Evolutionary conservation across 2,888 invertebrate species (phyloP).

Genomic region (Isoperla grammatica): DNA sequence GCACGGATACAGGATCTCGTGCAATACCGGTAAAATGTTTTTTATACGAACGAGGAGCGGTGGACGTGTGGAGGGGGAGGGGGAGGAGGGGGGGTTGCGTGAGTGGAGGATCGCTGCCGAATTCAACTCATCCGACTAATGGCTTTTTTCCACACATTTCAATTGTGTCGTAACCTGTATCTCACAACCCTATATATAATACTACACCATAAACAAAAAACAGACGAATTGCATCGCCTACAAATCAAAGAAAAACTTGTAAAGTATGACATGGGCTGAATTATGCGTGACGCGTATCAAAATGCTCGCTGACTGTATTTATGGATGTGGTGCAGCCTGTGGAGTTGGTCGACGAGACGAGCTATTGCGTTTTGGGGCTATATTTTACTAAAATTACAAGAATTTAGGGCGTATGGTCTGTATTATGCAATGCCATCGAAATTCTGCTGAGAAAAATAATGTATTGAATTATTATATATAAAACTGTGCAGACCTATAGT

Average conservation of each 20-base stretch:
- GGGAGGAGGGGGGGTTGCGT: slow-evolving; percentile 21
- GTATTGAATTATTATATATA: no score
- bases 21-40: not conserved
- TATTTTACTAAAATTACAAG: no score
- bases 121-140: slow-evolving; percentile 20
- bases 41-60: slow-evolving; percentile 24
- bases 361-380: no score
- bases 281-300: no score
- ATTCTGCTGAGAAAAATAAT: no score
- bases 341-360: no score
- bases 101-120: slow-evolving; percentile 28
- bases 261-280: no score
- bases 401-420: no score
- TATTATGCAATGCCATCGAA: no score
- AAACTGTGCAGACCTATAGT: no score
- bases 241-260: not conserved
- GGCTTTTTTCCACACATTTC: slow-evolving; percentile 12
- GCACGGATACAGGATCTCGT: not conserved
- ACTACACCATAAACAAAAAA: not conserved
- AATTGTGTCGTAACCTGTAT: not conserved
- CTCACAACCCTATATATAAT: not conserved
- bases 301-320: no score
- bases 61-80: slow-evolving; percentile 21
- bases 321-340: no score
- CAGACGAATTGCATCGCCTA: not conserved